phyloP scores from a whole-genome alignment of 2,113 vertebrate genomes.

The Jaculus jaculus region DNA sequence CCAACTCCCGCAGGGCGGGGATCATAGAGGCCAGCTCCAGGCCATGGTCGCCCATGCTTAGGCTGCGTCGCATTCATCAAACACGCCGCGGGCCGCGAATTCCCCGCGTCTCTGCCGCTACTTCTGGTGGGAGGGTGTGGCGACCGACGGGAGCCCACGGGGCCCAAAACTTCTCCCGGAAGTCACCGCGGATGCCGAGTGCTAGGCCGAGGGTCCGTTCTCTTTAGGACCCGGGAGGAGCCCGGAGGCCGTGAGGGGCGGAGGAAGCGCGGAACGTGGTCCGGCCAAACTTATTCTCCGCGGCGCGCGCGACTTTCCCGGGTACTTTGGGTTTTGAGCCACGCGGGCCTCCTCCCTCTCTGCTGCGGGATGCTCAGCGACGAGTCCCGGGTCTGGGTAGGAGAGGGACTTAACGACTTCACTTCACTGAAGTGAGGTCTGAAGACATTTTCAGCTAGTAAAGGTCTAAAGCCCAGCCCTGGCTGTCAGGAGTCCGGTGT shows the following conservation, averaged over 20 bases:
- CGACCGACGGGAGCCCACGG: constrained; percentile 43
- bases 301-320: accelerated
- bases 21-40: constrained; percentile 97
- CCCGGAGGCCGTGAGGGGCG: not conserved
- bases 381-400: not conserved
- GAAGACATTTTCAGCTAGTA: too few relatives aligned
- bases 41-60: constrained; percentile 87
- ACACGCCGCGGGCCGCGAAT: not conserved
- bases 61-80: not conserved
- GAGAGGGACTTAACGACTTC: too few relatives aligned
- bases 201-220: accelerated
- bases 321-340: accelerated
- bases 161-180: constrained; percentile 67
- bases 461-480: too few relatives aligned
- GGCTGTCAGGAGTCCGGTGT: too few relatives aligned
- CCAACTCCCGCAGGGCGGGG: constrained; percentile 94
- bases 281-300: accelerated
- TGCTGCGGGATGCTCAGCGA: not conserved
- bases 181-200: accelerated
- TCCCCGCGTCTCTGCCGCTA: not conserved
- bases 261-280: not conserved
- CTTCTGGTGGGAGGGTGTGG: not conserved
- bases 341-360: accelerated
- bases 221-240: not conserved
- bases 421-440: not conserved